A percentile compares a stretch with the other conserved stretches of the same genome.
phyloP scores from a whole-genome alignment of 2,113 vertebrate species.

The Chunga burmeisteri region DNA sequence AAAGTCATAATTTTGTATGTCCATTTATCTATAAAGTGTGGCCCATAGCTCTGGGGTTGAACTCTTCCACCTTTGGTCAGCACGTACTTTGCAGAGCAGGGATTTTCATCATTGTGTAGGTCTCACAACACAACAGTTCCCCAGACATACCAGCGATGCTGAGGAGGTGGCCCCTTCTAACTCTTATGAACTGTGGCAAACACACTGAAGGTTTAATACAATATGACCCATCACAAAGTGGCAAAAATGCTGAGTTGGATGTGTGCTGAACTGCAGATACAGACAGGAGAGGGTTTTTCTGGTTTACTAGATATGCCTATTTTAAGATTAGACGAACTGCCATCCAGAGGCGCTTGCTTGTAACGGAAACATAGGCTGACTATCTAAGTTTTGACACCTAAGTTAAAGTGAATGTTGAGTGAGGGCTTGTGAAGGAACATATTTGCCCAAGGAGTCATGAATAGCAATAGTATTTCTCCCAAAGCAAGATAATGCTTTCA shows the following conservation, averaged over 20 bases:
- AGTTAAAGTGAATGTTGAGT: background rate
- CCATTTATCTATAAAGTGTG: background rate
- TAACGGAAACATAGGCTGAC: background rate
- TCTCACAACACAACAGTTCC: background rate
- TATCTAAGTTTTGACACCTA: background rate
- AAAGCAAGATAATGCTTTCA: background rate
- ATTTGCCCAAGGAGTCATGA: background rate
- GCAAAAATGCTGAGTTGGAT: background rate
- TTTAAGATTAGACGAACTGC: background rate
- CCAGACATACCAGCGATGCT: rapidly evolving
- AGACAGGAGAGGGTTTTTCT: background rate
- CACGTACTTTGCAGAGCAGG: background rate
- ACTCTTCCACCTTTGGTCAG: background rate
- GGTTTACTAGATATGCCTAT: background rate
- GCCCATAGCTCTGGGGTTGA: background rate
- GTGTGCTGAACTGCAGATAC: background rate
- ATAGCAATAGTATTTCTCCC: background rate
- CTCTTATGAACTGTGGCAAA: background rate
- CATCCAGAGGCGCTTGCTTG: background rate
- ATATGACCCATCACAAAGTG: background rate
- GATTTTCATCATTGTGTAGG: background rate
- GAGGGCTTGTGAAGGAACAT: background rate
- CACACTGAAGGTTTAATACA: background rate
- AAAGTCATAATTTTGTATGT: background rate
- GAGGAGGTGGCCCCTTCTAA: background rate